Conservation (phyloP, 2,113 vertebrate species). For the Mohoua ochrocephala region DNA sequence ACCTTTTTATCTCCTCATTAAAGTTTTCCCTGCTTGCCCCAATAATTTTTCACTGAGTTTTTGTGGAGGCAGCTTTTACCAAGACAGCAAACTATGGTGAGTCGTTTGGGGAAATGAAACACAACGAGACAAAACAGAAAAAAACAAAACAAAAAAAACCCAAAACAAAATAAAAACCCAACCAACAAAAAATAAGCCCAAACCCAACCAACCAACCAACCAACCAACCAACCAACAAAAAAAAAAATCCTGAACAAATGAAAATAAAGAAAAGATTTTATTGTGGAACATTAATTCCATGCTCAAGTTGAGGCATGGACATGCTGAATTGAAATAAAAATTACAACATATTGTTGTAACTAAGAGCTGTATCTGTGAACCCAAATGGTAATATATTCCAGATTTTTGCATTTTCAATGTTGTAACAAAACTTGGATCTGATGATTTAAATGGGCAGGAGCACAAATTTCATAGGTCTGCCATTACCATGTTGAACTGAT, state of each 20-base stretch:
- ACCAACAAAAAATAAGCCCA: not conserved
- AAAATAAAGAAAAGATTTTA: fast-evolving
- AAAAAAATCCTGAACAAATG: not conserved
- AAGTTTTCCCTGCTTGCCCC: fast-evolving
- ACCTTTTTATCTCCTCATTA: not conserved
- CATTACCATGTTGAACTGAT: not conserved
- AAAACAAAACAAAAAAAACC: not conserved
- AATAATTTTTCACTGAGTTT: not conserved
- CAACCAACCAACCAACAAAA: not conserved
- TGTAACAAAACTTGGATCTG: not conserved
- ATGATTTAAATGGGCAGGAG: not conserved
- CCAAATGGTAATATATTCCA: not conserved
- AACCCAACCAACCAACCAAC: not conserved
- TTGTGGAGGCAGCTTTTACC: not conserved
- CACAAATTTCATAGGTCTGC: not conserved
- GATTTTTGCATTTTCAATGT: not conserved
- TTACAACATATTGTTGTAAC: fast-evolving
- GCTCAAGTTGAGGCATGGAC: not conserved
- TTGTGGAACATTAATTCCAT: not conserved
- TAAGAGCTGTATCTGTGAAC: not conserved
- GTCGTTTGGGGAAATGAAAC: not conserved
- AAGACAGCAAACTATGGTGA: not conserved
- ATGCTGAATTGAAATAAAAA: not conserved
- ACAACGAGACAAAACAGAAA: too few relatives aligned
- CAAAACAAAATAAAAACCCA: not conserved